Evolutionary conservation across 2,797 vertebrate genomes (phyloP).

Genomic region (Mionectes olivaceus): DNA sequence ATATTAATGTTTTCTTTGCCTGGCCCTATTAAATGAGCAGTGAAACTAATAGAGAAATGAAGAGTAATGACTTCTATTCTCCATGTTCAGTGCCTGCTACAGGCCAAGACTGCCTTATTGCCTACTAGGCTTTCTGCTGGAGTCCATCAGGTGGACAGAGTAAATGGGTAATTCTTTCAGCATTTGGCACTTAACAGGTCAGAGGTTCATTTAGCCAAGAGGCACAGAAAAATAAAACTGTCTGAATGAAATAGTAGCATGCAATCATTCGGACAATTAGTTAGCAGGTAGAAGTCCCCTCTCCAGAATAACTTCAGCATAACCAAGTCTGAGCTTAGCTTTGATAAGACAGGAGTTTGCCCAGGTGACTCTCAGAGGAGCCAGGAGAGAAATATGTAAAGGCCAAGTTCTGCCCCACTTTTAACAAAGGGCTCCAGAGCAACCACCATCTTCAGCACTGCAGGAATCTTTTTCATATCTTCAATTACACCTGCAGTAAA

Average conservation of each 20-base stretch:
- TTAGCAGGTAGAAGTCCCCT: not conserved
- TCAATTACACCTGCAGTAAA: not conserved
- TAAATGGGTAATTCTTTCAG: not conserved
- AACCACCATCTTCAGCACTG: not conserved
- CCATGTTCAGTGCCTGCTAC: not conserved
- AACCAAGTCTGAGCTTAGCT: not conserved
- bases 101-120: not conserved
- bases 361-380: not conserved
- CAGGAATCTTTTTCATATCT: not conserved
- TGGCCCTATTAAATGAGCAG: not conserved
- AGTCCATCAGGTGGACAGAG: not conserved
- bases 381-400: not conserved
- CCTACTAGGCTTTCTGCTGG: not conserved
- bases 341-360: not conserved
- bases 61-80: not conserved
- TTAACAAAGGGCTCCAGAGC: not conserved
- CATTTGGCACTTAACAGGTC: not conserved
- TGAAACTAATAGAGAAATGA: conserved; percentile 24
- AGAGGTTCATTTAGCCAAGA: conserved; percentile 4
- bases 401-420: not conserved
- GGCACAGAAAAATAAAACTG: conserved; percentile 26
- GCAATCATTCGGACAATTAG: not conserved
- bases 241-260: not conserved
- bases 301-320: not conserved
- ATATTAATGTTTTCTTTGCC: conserved; percentile 46